phyloP scores from a whole-genome alignment of 2,888 invertebrate genomes.

The Rotaria sp. region DNA sequence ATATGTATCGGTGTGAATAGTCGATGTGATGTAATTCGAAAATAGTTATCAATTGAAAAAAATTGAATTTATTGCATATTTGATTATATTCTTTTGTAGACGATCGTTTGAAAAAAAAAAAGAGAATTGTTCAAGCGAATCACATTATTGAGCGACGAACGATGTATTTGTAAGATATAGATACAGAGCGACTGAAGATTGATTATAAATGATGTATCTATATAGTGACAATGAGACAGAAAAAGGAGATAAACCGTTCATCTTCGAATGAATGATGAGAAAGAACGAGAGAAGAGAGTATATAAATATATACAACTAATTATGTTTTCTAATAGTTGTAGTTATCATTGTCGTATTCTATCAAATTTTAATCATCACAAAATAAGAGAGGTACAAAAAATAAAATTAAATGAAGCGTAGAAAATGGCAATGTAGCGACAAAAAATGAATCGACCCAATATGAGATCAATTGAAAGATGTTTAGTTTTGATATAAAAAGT shows the following conservation, averaged over 20 bases:
- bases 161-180: not conserved
- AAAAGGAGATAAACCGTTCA: not conserved
- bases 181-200: not conserved
- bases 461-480: not conserved
- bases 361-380: not conserved
- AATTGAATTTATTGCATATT: not conserved
- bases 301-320: not conserved
- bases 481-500: not conserved
- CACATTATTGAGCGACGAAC: not conserved
- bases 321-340: constrained; percentile 2
- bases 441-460: not conserved
- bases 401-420: not conserved
- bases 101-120: not conserved
- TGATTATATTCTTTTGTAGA: not conserved
- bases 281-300: not conserved
- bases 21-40: not conserved
- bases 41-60: not conserved
- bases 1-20: not conserved
- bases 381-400: not conserved
- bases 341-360: not conserved
- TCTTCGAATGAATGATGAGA: not conserved
- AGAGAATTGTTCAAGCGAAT: not conserved
- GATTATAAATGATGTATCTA: not conserved
- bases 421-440: not conserved
- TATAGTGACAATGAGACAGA: not conserved